Evolutionary conservation across 1,140 invertebrate genomes (phyloP).

Genomic region (Pseudomyrmex pallidus): DNA sequence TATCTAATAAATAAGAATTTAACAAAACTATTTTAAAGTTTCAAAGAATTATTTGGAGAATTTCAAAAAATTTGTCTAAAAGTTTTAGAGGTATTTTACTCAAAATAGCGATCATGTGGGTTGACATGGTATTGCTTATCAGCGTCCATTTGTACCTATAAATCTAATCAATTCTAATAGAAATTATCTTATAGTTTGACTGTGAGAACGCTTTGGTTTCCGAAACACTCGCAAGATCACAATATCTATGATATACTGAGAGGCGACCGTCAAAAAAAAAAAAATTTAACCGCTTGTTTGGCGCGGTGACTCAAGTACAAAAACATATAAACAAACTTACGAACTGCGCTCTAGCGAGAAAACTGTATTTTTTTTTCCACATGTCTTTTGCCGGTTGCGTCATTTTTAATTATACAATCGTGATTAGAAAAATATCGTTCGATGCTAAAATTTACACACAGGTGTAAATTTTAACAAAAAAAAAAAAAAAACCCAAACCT

Average conservation of each 20-base stretch:
- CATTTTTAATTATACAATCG: neutral
- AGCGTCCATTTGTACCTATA: no score
- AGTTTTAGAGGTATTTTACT: no score
- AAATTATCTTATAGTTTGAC: neutral
- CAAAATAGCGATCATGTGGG: no score
- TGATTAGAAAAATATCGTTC: slow-evolving; percentile 20
- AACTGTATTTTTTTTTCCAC: slow-evolving; percentile 5
- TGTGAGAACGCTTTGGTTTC: neutral
- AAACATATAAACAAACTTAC: slow-evolving; percentile 34
- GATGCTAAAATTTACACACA: neutral
- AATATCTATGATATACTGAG: no score
- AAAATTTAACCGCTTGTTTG: slow-evolving; percentile 33
- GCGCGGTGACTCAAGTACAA: slow-evolving; percentile 66
- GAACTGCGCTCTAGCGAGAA: slow-evolving; percentile 33
- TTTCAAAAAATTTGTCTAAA: no score
- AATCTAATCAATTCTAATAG: slow-evolving; percentile 1
- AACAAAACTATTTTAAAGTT: no score
- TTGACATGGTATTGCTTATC: no score
- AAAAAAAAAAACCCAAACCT: no score
- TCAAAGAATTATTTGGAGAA: no score
- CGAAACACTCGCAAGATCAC: neutral
- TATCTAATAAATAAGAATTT: no score
- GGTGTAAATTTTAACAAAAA: no score
- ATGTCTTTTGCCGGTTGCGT: slow-evolving; percentile 29
- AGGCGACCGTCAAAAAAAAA: neutral